Conservation (phyloP, 2,888 invertebrate genomes). For the Ectropis crepuscularia region DNA sequence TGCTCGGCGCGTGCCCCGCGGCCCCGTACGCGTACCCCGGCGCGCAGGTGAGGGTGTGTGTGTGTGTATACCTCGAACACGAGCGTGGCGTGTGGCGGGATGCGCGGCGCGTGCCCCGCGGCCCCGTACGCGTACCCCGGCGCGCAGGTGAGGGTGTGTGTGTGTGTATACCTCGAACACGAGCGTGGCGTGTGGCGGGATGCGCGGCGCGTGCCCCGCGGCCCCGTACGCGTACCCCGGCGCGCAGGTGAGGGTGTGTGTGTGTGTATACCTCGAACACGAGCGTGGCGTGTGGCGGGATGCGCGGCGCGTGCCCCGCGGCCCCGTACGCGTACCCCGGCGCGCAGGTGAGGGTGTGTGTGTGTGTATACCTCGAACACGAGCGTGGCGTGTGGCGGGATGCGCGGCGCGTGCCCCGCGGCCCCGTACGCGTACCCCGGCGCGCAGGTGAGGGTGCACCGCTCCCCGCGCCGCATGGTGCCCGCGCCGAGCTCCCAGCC, state of each 20-base stretch:
- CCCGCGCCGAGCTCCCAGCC: conserved; percentile 98
- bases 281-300: conserved; percentile 94
- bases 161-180: conserved; percentile 95
- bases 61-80: conserved; percentile 95
- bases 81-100: conserved; percentile 94
- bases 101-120: conserved; percentile 92
- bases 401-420: conserved; percentile 92
- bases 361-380: conserved; percentile 93
- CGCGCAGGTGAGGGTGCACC: conserved; percentile 92
- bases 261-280: conserved; percentile 95
- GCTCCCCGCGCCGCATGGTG: conserved; percentile 96
- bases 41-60: too few species aligned
- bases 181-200: conserved; percentile 94
- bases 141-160: too few species aligned
- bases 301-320: conserved; percentile 92
- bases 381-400: conserved; percentile 94
- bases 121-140: conserved; percentile 96
- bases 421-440: conserved; percentile 96
- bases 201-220: conserved; percentile 92
- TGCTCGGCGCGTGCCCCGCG: conserved; percentile 92
- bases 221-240: conserved; percentile 96
- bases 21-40: conserved; percentile 96
- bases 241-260: conserved; percentile 82
- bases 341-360: conserved; percentile 82
- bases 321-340: conserved; percentile 96